Conservation (phyloP, 2,888 invertebrate genomes). For the Andrena dorsata region DNA sequence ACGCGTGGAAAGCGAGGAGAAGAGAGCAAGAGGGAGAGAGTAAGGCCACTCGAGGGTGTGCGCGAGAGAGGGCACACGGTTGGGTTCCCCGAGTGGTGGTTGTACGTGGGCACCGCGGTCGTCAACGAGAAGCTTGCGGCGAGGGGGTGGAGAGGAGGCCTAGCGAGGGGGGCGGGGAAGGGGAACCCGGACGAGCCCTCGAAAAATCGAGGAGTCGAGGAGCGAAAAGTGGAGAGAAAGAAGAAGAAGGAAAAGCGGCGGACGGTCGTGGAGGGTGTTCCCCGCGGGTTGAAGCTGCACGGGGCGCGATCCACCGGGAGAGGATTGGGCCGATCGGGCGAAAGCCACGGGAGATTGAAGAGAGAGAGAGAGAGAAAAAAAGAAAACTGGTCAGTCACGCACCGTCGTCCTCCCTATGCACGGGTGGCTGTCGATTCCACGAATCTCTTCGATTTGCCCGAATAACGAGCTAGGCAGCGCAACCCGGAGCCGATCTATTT, state of each 20-base stretch:
- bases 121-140: slow-evolving; percentile 63
- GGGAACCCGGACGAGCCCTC: slow-evolving; percentile 66
- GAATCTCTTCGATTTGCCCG: slow-evolving; percentile 47
- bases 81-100: slow-evolving; percentile 62
- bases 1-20: slow-evolving; percentile 56
- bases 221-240: slow-evolving; percentile 48
- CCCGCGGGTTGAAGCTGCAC: neutral
- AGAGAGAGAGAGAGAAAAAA: too few relatives aligned
- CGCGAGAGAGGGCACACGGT: slow-evolving; percentile 68
- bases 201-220: slow-evolving; percentile 53
- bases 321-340: neutral
- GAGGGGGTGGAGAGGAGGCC: slow-evolving; percentile 47
- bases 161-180: slow-evolving; percentile 50
- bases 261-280: neutral
- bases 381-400: slow-evolving; percentile 2
- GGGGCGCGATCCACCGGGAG: neutral
- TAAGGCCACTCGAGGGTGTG: slow-evolving; percentile 59
- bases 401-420: slow-evolving; percentile 30
- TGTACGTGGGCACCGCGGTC: slow-evolving; percentile 55
- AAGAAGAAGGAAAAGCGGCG: slow-evolving; percentile 11
- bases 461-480: slow-evolving; percentile 44
- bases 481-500: slow-evolving; percentile 75
- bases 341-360: slow-evolving; percentile 29
- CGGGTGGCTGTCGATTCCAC: slow-evolving; percentile 41
- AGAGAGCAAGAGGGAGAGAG: slow-evolving; percentile 44